These are phyloP conservation scores for Phrixothrix hirtus DNA, from an alignment of 2,888 invertebrate genomes.

Conservation along the genomic window DNA sequence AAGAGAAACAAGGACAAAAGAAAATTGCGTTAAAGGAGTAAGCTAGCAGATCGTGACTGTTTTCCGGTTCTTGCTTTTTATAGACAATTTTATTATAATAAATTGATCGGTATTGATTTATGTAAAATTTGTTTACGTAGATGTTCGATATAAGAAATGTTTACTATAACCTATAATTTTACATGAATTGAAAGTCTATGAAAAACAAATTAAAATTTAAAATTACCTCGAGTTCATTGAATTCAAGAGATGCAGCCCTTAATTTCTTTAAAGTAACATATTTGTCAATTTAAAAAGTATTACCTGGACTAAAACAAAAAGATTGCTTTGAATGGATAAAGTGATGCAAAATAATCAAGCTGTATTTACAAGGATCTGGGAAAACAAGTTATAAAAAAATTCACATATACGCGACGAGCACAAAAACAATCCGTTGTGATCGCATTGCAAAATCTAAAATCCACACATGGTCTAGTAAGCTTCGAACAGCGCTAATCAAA, in stretches of 20 bases:
- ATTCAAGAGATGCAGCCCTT: no score
- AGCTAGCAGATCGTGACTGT: constrained; percentile 26
- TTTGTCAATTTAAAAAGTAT: no score
- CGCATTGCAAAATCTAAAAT: constrained; percentile 30
- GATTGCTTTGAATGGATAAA: no score
- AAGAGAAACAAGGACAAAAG: constrained; percentile 8
- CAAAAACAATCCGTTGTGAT: constrained; percentile 22
- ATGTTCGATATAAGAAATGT: no score
- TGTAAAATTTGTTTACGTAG: no score
- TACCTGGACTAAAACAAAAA: no score
- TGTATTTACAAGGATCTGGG: constrained; percentile 4
- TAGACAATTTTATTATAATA: constrained; percentile 26
- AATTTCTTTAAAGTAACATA: no score
- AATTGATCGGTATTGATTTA: constrained; percentile 26
- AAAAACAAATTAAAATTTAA: no score
- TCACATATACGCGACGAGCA: constrained; percentile 11
- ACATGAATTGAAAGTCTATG: no score
- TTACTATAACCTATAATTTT: no score
- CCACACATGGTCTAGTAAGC: constrained; percentile 49
- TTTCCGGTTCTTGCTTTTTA: constrained; percentile 30
- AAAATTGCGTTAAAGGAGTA: constrained; percentile 20
- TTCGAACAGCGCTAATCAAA: constrained; percentile 52
- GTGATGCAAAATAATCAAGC: constrained; percentile 14
- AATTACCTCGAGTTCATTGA: no score
- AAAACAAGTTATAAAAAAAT: constrained; percentile 9